A percentile compares a stretch with the other conserved stretches of the same genome.
Evolutionary conservation across 2,797 vertebrate species (phyloP).

Genomic region (Cephalopachus bancanus): DNA sequence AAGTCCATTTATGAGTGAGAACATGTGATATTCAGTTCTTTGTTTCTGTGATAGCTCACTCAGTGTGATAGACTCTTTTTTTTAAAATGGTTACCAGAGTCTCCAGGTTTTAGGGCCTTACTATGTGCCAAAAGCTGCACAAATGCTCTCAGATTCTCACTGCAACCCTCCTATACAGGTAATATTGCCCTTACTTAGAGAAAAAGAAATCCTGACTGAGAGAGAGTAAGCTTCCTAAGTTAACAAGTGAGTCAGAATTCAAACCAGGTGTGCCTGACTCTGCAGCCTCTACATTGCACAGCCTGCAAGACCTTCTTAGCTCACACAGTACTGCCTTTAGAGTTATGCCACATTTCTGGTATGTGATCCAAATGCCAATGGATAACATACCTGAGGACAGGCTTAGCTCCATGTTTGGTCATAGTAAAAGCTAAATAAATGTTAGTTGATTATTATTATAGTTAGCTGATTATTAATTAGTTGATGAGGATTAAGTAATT

Average conservation of each 20-base stretch:
- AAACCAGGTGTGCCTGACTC: not conserved
- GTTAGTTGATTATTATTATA: not conserved
- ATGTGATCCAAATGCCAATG: not conserved
- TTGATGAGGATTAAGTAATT: not conserved
- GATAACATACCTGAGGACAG: not conserved
- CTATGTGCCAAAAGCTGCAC: not conserved
- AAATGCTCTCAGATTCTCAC: not conserved
- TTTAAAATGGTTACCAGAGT: too few relatives aligned
- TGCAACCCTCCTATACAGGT: not conserved
- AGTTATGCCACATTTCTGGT: not conserved
- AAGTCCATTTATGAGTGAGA: too few relatives aligned
- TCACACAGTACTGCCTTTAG: not conserved
- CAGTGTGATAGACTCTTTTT: too few relatives aligned
- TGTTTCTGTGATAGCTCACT: too few relatives aligned
- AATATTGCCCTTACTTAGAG: not conserved
- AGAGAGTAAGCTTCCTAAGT: not conserved
- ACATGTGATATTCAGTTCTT: too few relatives aligned
- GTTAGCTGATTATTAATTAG: not conserved
- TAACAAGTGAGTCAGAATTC: not conserved
- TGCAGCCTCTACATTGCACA: not conserved
- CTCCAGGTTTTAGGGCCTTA: not conserved
- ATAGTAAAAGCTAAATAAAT: not conserved
- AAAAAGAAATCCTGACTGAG: not conserved
- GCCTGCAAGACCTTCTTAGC: not conserved
- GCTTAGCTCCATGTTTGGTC: not conserved